phyloP scores from a whole-genome alignment of 2,888 invertebrate species.

The Eudemis profundana region DNA sequence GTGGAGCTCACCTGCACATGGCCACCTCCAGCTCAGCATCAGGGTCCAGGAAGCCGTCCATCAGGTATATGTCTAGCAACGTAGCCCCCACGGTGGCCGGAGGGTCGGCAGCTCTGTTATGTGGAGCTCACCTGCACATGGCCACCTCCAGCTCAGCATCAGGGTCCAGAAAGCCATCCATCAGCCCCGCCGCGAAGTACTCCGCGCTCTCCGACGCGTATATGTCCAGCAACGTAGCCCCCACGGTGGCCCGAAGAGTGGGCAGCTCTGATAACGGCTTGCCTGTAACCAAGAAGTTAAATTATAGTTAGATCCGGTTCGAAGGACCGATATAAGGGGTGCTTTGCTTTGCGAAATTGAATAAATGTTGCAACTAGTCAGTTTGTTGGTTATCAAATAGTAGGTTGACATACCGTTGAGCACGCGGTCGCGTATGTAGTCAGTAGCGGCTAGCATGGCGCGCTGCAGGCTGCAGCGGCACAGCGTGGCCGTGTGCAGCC shows the following conservation, averaged over 20 bases:
- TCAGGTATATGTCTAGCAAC: too few relatives aligned
- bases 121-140: slow-evolving; percentile 89
- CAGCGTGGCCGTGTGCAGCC: slow-evolving; percentile 67
- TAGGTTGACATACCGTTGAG: slow-evolving; percentile 65
- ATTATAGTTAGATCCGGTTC: slow-evolving; percentile 57
- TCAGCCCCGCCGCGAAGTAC: slow-evolving; percentile 92
- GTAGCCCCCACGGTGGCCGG: too few relatives aligned
- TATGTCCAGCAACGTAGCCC: slow-evolving; percentile 87
- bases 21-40: too few relatives aligned
- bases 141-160: slow-evolving; percentile 92
- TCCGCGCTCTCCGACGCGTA: slow-evolving; percentile 95
- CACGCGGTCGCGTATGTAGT: slow-evolving; percentile 62
- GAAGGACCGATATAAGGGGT: slow-evolving; percentile 60
- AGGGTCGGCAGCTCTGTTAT: too few relatives aligned
- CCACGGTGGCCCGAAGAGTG: slow-evolving; percentile 70
- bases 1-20: too few relatives aligned
- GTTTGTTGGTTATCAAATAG: background rate
- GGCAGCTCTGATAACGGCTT: slow-evolving; percentile 67
- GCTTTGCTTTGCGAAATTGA: slow-evolving; percentile 65
- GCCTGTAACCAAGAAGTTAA: slow-evolving; percentile 54
- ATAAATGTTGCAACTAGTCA: too few relatives aligned
- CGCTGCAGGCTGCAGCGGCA: slow-evolving; percentile 59
- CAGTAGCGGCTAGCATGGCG: slow-evolving; percentile 58
- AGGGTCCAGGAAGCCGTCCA: too few relatives aligned
- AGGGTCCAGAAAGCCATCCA: slow-evolving; percentile 91